phyloP scores from a whole-genome alignment of 2,888 invertebrate genomes.

The Yponomeuta cagnagella region DNA sequence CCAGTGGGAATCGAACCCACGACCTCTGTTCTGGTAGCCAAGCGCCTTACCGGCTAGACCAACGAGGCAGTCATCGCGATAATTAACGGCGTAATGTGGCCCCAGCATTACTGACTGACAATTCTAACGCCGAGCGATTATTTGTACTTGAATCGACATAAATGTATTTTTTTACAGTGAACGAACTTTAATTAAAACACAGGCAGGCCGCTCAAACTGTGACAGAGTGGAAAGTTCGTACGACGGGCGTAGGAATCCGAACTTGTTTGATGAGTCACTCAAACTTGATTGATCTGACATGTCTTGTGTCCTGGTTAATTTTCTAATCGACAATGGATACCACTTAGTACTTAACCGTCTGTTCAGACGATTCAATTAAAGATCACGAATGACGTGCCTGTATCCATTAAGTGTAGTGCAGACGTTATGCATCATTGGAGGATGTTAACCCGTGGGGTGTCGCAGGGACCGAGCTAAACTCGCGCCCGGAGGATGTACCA shows the following conservation, averaged over 20 bases:
- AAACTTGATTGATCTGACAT: conserved; percentile 1
- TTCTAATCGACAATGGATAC: neutral
- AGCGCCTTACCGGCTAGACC: too few species aligned
- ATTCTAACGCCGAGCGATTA: neutral
- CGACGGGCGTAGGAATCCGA: neutral
- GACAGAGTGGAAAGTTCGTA: neutral
- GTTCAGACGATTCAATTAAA: neutral
- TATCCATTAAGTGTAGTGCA: conserved; percentile 4
- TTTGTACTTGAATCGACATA: conserved; percentile 2
- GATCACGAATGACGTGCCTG: neutral
- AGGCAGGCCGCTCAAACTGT: neutral
- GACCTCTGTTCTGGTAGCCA: too few species aligned
- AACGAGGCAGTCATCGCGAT: too few species aligned
- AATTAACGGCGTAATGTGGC: too few species aligned
- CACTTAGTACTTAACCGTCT: neutral
- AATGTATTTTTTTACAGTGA: neutral
- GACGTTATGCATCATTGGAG: conserved; percentile 22
- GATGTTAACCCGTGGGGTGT: conserved; percentile 46
- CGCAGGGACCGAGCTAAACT: conserved; percentile 32
- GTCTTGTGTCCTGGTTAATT: neutral
- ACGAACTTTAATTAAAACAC: neutral
- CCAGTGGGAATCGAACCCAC: too few species aligned
- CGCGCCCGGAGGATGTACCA: conserved; percentile 52
- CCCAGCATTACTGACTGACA: neutral
- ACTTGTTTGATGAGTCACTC: neutral